Base-by-base conservation (phyloP, 2,888 invertebrate genomes). In the Panorpa germanica region DNA sequence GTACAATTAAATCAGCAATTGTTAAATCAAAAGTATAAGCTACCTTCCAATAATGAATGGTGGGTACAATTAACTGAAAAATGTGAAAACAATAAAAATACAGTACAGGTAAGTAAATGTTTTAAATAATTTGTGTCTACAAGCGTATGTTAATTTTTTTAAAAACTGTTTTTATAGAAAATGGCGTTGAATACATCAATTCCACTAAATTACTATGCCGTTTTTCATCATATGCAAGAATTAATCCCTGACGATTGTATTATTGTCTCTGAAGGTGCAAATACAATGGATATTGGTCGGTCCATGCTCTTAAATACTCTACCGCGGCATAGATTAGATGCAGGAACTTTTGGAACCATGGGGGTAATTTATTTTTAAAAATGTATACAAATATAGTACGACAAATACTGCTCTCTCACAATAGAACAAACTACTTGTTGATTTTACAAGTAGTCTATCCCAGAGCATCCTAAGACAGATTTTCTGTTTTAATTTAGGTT, bases 201-300 rank as follows among this genome's bases (percentile, higher is more conserved):
- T 1, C 95, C 95, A 1, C 58, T 95, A 16, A 95, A 93, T 56
- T 96, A 95, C 55, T 95, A 88, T 48, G 72, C 90, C 1, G 90
- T 86, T 4, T 86, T 91, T 50, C 73, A 80, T 50, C 69, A 80
- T 38, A 67, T 95, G 27, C 76, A 80, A 43, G 64, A 71, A 25
- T 52, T 62, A 32, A 63, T 86, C 34, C 85, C 86, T 1, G 61
- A 66, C 46, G 80, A 95, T 55, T 72, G 77, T 4, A 70, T 95
- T 10, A 85, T 96, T 35, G 82, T 93, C 16, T 93, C 90, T 47
- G 95, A 96, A 57, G 96, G 95, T 13, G 93, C 95, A 19, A 95
- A 95, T 53, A 96, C 95, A 0, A 96, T 96, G 96, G 95, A 96
- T 48, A 95, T 95, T 46, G 93, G 95, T 0, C 65, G 95, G 25